Percentiles rank a stretch among this genome's conserved stretches.
Evolutionary conservation across 2,113 vertebrate species (phyloP).

Genomic region (Ursus arctos): DNA sequence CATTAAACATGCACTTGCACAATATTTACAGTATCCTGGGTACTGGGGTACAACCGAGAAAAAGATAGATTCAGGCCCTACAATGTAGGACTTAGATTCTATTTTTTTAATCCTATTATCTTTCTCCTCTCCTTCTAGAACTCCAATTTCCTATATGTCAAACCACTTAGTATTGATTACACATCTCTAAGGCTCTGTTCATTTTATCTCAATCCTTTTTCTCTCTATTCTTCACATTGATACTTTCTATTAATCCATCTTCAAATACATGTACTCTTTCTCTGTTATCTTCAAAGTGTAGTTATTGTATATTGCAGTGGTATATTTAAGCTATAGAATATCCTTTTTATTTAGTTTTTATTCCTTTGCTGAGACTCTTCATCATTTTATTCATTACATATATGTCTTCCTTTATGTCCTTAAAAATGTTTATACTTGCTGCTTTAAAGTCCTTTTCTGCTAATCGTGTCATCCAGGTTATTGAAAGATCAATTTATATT

Average conservation of each 20-base stretch:
- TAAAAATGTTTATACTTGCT: constrained; percentile 27
- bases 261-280: background rate
- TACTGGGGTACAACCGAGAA: background rate
- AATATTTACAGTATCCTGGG: background rate
- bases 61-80: background rate
- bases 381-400: constrained; percentile 18
- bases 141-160: background rate
- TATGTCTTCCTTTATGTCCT: background rate
- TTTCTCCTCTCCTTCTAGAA: background rate
- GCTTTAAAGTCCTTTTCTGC: background rate
- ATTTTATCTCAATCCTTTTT: background rate
- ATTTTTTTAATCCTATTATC: background rate
- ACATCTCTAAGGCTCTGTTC: background rate
- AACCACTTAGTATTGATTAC: background rate
- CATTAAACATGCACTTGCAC: background rate
- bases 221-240: background rate
- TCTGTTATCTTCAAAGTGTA: background rate
- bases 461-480: background rate
- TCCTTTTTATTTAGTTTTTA: background rate
- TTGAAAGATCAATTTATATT: constrained; percentile 16
- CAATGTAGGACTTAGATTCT: background rate
- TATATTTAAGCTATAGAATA: background rate
- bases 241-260: background rate
- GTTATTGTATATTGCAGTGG: background rate
- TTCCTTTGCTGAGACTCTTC: background rate